Base-by-base conservation (phyloP, 1,140 invertebrate species). In the Trypoxylus dichotomus region DNA sequence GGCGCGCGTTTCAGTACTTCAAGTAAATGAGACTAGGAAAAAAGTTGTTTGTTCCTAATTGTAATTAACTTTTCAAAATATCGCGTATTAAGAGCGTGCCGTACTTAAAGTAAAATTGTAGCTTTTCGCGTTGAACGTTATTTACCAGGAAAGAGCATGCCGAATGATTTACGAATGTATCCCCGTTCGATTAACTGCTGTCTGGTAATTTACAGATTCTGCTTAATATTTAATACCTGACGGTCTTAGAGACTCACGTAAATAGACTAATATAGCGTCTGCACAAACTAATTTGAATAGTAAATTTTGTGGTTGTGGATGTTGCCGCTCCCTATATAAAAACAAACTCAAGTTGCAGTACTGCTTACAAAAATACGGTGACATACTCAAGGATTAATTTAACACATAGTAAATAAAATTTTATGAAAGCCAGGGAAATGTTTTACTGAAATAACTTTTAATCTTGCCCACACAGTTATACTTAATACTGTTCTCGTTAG, bases 91-190 rank as follows among this genome's bases (percentile, higher is more conserved):
- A 15, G 21, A 27, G 24, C 8, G 60, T 15, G 13, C 60, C 11
- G 21, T 13, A 24, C 24, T 68, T 41, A 74, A 41, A 19, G 15
- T 21, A 41, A 41, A 74, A 37, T 74, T 74, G 72, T 43, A 74
- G 41, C 41, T 21, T 32, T 41, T 21, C 32, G 3, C 6, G 7
- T 74, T 37, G 8, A 74, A 10, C 19, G 41, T 8, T 21, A 3
- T 6, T 74, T 24, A 5, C 19, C 2, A 24, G n/a, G n/a, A 43
- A 41, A 74, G 1, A 15, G n/a, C 24, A 37, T 29, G 19, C 8
- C n/a, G n/a, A n/a, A n/a, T n/a, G n/a, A n/a, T 74, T 74, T 43
- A 74, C 72, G 27, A 43, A 74, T 74, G 60, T 68, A 27, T 74
- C 24, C 72, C 15, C 27, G 19, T 74, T 43, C 29, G 41, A 74